A percentile compares a stretch with the other conserved stretches of the same genome.
Evolutionary conservation across 2,113 vertebrate species (phyloP).

Genomic region (Formicarius rufipectus): DNA sequence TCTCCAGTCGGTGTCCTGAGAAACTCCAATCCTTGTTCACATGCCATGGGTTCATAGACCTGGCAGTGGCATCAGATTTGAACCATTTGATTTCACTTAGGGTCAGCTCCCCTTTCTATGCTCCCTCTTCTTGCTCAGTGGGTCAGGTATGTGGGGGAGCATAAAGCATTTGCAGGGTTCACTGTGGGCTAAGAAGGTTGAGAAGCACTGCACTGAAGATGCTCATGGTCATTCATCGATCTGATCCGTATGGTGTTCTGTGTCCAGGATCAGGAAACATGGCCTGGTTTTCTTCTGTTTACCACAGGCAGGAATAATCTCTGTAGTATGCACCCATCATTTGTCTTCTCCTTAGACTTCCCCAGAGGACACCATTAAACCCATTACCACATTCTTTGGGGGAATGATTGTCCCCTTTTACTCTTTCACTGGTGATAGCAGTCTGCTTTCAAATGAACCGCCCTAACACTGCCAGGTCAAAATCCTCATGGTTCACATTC

Average conservation of each 20-base stretch:
- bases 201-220: background rate
- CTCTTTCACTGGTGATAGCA: background rate
- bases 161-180: background rate
- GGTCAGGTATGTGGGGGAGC: background rate
- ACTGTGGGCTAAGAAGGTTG: background rate
- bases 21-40: background rate
- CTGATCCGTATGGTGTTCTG: background rate
- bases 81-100: background rate
- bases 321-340: background rate
- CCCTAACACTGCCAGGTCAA: background rate
- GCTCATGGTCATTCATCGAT: background rate
- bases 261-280: background rate
- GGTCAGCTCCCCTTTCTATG: background rate
- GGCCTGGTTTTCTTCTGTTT: background rate
- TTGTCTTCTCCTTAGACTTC: background rate
- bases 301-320: background rate
- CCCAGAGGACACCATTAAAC: background rate
- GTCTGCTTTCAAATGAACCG: background rate
- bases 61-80: background rate
- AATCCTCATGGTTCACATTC: background rate
- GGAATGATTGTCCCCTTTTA: background rate
- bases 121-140: background rate
- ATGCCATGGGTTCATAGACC: background rate
- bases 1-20: fast-evolving
- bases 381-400: background rate